Conservation (phyloP, 2,888 invertebrate genomes). For the Leistus spinibarbis region DNA sequence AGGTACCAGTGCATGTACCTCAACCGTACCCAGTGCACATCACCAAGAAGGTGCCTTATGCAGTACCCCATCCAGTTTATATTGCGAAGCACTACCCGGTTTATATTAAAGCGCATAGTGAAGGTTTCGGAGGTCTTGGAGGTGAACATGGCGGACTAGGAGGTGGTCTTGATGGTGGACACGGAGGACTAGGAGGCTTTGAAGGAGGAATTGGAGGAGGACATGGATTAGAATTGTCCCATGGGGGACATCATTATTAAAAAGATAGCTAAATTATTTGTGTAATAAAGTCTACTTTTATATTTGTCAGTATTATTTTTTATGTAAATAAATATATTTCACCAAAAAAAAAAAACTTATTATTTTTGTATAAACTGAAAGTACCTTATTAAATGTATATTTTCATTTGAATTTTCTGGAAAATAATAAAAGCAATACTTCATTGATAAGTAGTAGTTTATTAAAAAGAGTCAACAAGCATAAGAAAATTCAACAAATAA, state of each 20-base stretch:
- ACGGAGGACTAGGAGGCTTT: slow-evolving; percentile 14
- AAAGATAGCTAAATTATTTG: slow-evolving; percentile 14
- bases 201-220: slow-evolving; percentile 24
- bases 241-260: slow-evolving; percentile 29
- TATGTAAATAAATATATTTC: slow-evolving; percentile 1
- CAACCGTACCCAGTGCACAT: slow-evolving; percentile 33
- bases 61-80: slow-evolving; percentile 26
- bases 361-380: too few relatives aligned
- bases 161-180: slow-evolving; percentile 23
- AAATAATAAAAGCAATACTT: not conserved
- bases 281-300: slow-evolving; percentile 28
- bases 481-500: slow-evolving; percentile 18
- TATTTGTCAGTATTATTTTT: slow-evolving; percentile 30
- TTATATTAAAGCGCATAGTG: slow-evolving; percentile 45
- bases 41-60: slow-evolving; percentile 20
- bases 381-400: too few relatives aligned
- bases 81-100: slow-evolving; percentile 51
- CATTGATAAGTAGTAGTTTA: slow-evolving; percentile 16
- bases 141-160: slow-evolving; percentile 22
- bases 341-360: too few relatives aligned
- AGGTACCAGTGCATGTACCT: slow-evolving; percentile 17
- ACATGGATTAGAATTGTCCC: slow-evolving; percentile 28
- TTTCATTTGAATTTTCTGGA: not conserved
- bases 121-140: slow-evolving; percentile 36
- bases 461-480: slow-evolving; percentile 28